Evolutionary conservation across 2,888 invertebrate genomes (phyloP).

Genomic region (Drosophila kambysellisi): DNA sequence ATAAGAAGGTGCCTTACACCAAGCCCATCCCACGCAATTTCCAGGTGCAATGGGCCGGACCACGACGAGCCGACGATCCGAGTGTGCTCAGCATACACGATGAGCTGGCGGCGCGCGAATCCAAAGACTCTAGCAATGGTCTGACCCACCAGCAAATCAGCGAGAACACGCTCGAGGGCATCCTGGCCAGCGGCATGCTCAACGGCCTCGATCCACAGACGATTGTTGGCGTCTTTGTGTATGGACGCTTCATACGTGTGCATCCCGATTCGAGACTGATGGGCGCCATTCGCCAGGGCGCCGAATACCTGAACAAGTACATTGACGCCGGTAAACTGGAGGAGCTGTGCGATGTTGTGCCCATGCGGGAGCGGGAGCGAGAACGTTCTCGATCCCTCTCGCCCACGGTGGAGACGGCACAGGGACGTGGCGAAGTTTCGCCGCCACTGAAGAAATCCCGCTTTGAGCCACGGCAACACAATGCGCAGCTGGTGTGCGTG

Average conservation of each 20-base stretch:
- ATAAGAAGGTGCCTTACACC: constrained; percentile 96
- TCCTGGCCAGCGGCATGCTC: constrained; percentile 88
- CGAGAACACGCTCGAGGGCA: constrained; percentile 89
- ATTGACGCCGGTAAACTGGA: constrained; percentile 93
- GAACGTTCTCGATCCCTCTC: constrained; percentile 84
- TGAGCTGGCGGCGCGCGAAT: constrained; percentile 84
- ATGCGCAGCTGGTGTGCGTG: constrained; percentile 83
- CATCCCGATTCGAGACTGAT: constrained; percentile 91
- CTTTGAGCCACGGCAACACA: constrained; percentile 83
- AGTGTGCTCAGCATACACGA: constrained; percentile 71
- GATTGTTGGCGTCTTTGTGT: constrained; percentile 92
- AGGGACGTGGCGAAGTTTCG: constrained; percentile 64
- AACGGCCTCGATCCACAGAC: constrained; percentile 92
- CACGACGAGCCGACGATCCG: constrained; percentile 87
- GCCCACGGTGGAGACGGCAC: constrained; percentile 70
- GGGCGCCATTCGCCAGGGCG: constrained; percentile 91
- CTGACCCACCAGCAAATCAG: constrained; percentile 89
- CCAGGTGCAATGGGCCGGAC: constrained; percentile 98
- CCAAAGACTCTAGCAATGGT: constrained; percentile 87
- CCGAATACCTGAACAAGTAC: constrained; percentile 90
- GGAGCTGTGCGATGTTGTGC: constrained; percentile 91
- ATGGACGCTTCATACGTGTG: constrained; percentile 93
- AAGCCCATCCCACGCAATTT: constrained; percentile 98
- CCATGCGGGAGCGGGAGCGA: constrained; percentile 88
- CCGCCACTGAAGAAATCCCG: constrained; percentile 83